Conservation (phyloP, 37 sponge, comb jelly and placozoan genomes). For the Aphrocallistes beatrix region DNA sequence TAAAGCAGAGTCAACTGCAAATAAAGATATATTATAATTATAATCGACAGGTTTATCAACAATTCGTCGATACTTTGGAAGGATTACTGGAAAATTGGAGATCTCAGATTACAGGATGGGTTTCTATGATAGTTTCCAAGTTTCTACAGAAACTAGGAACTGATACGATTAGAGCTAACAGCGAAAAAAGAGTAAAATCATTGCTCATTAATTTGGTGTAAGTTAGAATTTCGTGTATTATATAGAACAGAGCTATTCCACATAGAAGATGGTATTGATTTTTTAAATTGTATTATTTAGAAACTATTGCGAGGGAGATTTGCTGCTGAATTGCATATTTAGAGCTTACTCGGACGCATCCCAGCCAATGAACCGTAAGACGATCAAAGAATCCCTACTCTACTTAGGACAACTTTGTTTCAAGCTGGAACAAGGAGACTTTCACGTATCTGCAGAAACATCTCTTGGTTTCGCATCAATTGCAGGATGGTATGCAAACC, state of each 20-base stretch:
- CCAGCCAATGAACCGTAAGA: background rate
- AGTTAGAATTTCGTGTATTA: no score
- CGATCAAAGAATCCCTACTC: background rate
- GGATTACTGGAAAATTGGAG: background rate
- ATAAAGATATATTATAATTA: no score
- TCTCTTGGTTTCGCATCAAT: background rate
- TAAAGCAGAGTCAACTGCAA: no score
- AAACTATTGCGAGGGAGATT: background rate
- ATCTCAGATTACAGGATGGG: background rate
- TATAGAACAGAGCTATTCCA: no score
- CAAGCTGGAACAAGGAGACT: background rate
- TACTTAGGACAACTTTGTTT: background rate
- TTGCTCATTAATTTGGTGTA: background rate
- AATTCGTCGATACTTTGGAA: background rate
- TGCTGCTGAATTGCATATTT: conserved; percentile 10
- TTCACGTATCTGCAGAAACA: background rate
- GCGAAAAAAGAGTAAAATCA: background rate
- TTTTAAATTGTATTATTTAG: background rate
- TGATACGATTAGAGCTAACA: background rate
- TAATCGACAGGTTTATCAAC: background rate
- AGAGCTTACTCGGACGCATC: background rate
- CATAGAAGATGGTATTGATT: no score
- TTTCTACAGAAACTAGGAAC: background rate
- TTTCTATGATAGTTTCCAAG: background rate
- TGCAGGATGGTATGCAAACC: background rate